These are phyloP conservation scores for Physocephala rufipes DNA, from an alignment of 2,888 invertebrate species.

Conservation along the genomic window DNA sequence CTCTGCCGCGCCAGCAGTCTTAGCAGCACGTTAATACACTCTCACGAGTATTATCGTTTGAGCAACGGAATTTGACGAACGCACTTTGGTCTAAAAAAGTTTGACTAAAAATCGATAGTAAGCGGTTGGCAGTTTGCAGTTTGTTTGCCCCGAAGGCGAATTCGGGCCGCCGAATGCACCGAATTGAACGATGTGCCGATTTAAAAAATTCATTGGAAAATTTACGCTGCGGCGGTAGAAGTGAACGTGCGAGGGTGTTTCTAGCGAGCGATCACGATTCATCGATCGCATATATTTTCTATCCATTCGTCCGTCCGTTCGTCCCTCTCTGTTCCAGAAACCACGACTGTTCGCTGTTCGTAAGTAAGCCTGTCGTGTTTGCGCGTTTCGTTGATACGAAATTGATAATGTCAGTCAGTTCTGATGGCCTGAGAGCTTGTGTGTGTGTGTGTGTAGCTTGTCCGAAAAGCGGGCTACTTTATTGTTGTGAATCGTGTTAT, in stretches of 20 bases:
- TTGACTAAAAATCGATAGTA: too few species aligned
- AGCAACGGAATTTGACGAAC: too few species aligned
- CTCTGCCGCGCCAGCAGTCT: too few species aligned
- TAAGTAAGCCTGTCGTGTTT: neutral
- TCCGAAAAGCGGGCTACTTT: neutral
- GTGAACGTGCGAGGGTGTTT: constrained; percentile 34
- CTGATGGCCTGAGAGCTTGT: constrained; percentile 1
- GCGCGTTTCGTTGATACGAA: constrained; percentile 12
- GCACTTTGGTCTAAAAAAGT: neutral
- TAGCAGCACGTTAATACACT: neutral
- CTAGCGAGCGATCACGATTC: constrained; percentile 15
- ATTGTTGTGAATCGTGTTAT: neutral
- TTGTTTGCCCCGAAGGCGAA: too few species aligned
- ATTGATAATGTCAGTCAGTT: constrained; percentile 25
- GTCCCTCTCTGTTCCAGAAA: too few species aligned
- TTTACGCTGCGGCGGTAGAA: constrained; percentile 22
- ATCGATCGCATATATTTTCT: constrained; percentile 10
- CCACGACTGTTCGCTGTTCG: neutral
- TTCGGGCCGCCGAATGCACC: too few species aligned
- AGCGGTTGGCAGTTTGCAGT: neutral
- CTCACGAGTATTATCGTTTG: too few species aligned
- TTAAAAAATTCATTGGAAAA: neutral
- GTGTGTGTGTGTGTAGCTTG: neutral
- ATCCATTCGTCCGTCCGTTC: too few species aligned
- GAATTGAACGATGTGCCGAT: neutral